Conservation (phyloP, 2,113 vertebrate genomes). For the Sula dactylatra region DNA sequence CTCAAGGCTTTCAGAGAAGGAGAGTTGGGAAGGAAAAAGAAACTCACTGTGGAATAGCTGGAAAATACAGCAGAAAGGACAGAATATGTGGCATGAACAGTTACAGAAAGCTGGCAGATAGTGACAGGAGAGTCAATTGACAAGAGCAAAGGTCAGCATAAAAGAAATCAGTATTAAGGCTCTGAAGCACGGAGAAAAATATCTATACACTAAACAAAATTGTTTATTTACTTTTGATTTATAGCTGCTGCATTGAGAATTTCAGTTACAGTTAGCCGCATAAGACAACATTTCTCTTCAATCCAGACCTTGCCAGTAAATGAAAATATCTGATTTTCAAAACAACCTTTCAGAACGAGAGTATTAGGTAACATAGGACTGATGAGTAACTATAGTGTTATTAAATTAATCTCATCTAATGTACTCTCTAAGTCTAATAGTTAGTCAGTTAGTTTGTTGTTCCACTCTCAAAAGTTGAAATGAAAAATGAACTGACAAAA, state of each 20-base stretch:
- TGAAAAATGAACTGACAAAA: neutral
- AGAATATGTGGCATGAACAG: neutral
- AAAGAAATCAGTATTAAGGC: conserved; percentile 22
- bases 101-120: neutral
- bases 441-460: neutral
- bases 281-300: conserved; percentile 13
- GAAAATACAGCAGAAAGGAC: neutral
- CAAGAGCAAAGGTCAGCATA: neutral
- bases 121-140: neutral
- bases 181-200: neutral
- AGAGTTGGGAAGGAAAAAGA: neutral
- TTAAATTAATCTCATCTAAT: neutral
- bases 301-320: neutral
- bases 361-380: neutral
- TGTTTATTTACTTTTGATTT: conserved; percentile 35
- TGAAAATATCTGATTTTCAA: conserved; percentile 23
- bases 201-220: neutral
- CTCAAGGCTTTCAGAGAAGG: neutral
- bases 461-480: neutral
- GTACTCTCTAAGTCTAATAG: neutral
- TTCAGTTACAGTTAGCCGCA: neutral
- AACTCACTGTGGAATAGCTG: neutral
- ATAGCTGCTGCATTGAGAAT: neutral
- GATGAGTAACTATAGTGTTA: neutral
- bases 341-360: neutral